Evolutionary conservation across 2,888 invertebrate species (phyloP).

Genomic region (Charanyca ferruginea): DNA sequence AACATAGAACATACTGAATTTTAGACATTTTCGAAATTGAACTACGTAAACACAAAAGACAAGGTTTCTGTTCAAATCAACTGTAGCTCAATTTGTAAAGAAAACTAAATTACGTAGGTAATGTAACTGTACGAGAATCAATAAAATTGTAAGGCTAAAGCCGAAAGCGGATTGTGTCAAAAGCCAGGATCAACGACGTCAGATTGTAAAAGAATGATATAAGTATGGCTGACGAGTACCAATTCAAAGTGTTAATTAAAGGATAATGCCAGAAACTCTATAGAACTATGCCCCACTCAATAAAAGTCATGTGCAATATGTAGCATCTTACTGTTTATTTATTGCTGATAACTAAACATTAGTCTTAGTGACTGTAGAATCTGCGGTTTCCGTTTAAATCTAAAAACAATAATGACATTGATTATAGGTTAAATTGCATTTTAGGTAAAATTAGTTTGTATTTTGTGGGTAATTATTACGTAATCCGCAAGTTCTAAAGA

Average conservation of each 20-base stretch:
- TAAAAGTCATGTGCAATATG: too few relatives aligned
- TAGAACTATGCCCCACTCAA: too few relatives aligned
- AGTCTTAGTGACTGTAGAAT: too few relatives aligned
- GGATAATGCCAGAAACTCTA: too few relatives aligned
- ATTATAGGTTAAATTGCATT: too few relatives aligned
- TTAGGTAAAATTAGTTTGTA: too few relatives aligned
- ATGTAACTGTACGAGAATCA: slow-evolving; percentile 8
- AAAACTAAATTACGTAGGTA: slow-evolving; percentile 10
- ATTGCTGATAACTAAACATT: too few relatives aligned
- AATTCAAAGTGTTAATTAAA: slow-evolving; percentile 31
- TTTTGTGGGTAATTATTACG: too few relatives aligned
- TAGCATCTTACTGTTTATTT: too few relatives aligned
- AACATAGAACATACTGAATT: not conserved
- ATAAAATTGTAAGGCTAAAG: slow-evolving; percentile 25
- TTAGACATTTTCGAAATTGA: not conserved
- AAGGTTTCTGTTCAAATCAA: slow-evolving; percentile 16
- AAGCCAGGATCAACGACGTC: slow-evolving; percentile 13
- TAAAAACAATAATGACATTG: too few relatives aligned
- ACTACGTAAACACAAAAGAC: slow-evolving; percentile 22
- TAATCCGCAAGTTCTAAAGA: too few relatives aligned
- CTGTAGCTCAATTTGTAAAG: slow-evolving; percentile 34
- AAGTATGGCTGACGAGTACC: not conserved
- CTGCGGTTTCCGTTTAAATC: too few relatives aligned
- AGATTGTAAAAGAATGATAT: slow-evolving; percentile 20
- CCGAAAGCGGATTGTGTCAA: slow-evolving; percentile 40